Evolutionary conservation across 2,797 vertebrate species (phyloP).

Genomic region (Chelonia mydas): DNA sequence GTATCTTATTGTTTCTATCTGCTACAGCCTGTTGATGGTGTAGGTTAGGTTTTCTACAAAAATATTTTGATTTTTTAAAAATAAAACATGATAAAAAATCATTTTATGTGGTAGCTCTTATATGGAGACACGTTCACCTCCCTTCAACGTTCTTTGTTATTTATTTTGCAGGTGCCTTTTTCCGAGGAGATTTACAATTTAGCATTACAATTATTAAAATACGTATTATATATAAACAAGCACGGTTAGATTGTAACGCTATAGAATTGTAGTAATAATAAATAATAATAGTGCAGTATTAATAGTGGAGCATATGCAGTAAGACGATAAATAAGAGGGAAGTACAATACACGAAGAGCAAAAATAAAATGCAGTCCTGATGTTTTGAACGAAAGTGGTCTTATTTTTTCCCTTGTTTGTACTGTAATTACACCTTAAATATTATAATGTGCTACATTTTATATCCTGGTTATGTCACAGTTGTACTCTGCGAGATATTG

Average conservation of each 20-base stretch:
- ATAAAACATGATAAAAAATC: background rate
- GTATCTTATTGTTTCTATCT: background rate
- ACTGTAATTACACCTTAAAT: background rate
- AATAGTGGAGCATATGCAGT: background rate
- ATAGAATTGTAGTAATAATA: background rate
- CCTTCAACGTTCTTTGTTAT: background rate
- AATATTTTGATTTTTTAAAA: background rate
- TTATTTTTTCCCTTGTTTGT: background rate
- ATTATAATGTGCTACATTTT: background rate
- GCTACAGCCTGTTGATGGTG: background rate
- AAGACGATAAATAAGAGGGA: background rate
- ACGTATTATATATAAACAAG: background rate
- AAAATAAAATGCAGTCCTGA: background rate
- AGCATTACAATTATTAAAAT: background rate
- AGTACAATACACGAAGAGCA: background rate
- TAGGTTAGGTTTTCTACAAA: background rate
- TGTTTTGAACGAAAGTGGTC: background rate
- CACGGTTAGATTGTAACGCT: background rate
- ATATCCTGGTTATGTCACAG: background rate
- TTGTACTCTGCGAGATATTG: background rate
- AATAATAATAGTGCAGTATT: background rate
- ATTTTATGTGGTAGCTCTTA: background rate
- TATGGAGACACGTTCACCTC: background rate
- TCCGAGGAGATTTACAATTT: background rate
- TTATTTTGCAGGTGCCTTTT: background rate